Percentiles rank a stretch among this genome's conserved stretches.
Evolutionary conservation across 2,113 vertebrate genomes (phyloP).

Genomic region (Eudyptes chrysolophus): DNA sequence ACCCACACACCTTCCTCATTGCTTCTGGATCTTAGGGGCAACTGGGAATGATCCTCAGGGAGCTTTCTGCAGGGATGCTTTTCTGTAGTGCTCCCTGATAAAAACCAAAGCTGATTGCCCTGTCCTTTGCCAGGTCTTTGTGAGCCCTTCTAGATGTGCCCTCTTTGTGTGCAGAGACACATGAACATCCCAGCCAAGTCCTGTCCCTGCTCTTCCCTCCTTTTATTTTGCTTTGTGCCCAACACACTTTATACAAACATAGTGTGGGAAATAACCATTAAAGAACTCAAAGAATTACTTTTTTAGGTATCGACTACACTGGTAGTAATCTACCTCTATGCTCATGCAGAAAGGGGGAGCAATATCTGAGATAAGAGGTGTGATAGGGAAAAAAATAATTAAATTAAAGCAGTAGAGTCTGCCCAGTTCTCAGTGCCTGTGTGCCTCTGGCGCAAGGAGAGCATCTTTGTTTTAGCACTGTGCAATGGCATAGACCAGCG

Average conservation of each 20-base stretch:
- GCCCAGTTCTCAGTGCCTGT: not conserved
- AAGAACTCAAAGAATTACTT: not conserved
- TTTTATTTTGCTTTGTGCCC: not conserved
- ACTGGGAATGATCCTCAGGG: not conserved
- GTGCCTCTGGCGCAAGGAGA: not conserved
- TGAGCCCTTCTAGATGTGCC: not conserved
- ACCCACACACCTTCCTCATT: not conserved
- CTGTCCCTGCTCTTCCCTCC: not conserved
- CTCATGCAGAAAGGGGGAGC: not conserved
- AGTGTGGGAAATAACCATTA: not conserved
- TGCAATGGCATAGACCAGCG: not conserved
- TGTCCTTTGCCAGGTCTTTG: not conserved
- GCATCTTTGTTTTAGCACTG: not conserved
- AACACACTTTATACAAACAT: not conserved
- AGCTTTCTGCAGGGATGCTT: not conserved
- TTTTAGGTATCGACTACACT: fast-evolving
- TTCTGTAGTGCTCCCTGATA: not conserved
- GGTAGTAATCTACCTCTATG: not conserved
- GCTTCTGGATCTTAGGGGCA: not conserved
- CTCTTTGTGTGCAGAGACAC: not conserved
- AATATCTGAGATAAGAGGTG: not conserved
- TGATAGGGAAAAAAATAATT: not conserved
- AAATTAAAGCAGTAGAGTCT: not conserved
- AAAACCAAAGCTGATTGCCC: not conserved
- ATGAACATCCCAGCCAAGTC: not conserved